Evolutionary conservation across 2,797 vertebrate species (phyloP), one percentile per base, ranked within the genome.

Genomic region (Helicolenus hilgendorfi): DNA sequence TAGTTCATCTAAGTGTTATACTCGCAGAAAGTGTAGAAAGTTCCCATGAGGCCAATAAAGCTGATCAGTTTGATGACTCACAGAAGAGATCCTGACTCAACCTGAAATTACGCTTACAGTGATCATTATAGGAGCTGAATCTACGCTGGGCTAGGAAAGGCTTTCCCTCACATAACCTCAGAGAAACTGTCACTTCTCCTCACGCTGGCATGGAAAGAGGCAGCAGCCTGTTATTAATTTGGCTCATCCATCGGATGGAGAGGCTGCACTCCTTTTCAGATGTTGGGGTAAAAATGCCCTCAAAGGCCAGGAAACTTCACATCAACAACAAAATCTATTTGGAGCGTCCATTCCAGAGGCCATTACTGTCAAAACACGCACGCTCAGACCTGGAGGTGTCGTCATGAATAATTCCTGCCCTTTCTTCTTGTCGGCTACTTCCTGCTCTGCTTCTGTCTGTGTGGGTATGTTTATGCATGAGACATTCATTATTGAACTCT

Each of bases 351-450:
- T 91, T 95, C 83, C 83, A 77, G 78, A 36, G 79, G 81, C 90
- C 91, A 93, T 95, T 89, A 93, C 84, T 85, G 86, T 94, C 89
- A 88, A 94, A 87, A 38, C 35, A 18, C 49, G n/a, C 49, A 55
- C 20, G 4, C 20, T 81, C 84, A 91, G 76, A 89, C 80, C 84
- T 72, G 76, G 83, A 93, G 89, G 90, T 93, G 90, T 92, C 36
- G 63, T 92, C 92, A 96, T 96, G 72, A 96, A 96, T 96, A 92
- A 95, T 95, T 94, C 85, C 87, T 75, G 81, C 83, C 67, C 75
- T 71, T 78, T 93, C 77, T 79, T 91, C 78, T 89, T 86, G 89
- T 75, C 60, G 79, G 81, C 79, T 78, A 81, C 92, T 94, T 96
- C 95, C 92, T 92, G 92, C 86, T 88, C 83, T 68, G 84, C 84